These are phyloP conservation scores for Scaeva pyrastri DNA, from an alignment of 2,888 invertebrate genomes.

Conservation along the genomic window DNA sequence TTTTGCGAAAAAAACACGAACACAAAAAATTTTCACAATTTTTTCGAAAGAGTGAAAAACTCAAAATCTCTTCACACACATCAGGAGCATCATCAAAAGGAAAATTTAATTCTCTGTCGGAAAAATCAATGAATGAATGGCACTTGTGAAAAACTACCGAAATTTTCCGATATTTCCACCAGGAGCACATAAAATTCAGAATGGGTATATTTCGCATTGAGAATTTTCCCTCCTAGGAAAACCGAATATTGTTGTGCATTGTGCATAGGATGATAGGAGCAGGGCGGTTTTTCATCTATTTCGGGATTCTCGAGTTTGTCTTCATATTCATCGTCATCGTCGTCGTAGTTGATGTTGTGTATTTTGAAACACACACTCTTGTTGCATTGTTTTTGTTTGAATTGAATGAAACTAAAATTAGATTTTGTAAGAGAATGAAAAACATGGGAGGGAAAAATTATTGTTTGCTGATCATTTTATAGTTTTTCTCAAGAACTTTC, in stretches of 20 bases:
- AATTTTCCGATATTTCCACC: slow-evolving; percentile 83
- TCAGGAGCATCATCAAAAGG: background rate
- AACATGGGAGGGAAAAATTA: background rate
- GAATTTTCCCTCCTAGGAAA: slow-evolving; percentile 25
- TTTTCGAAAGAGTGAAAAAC: slow-evolving; percentile 39
- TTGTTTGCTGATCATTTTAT: slow-evolving; percentile 2
- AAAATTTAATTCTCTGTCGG: slow-evolving; percentile 56
- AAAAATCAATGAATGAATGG: slow-evolving; percentile 14
- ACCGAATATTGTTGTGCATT: no score
- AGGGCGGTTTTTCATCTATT: slow-evolving; percentile 49
- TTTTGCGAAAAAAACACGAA: background rate
- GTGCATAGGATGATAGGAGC: background rate
- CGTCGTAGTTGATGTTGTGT: background rate
- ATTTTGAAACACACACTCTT: slow-evolving; percentile 51
- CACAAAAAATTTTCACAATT: slow-evolving; percentile 42
- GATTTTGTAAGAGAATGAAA: slow-evolving; percentile 30
- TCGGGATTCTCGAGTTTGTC: slow-evolving; percentile 16
- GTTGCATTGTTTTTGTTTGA: slow-evolving; percentile 29
- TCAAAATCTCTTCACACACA: slow-evolving; percentile 30
- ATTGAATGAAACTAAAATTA: slow-evolving; percentile 64
- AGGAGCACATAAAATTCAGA: slow-evolving; percentile 79
- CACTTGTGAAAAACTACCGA: slow-evolving; percentile 77
- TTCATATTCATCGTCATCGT: background rate
- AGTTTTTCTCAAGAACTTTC: slow-evolving; percentile 67
- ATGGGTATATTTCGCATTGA: slow-evolving; percentile 9